Evolutionary conservation across 2,888 invertebrate genomes (phyloP).

Genomic region (Sialis lutaria): DNA sequence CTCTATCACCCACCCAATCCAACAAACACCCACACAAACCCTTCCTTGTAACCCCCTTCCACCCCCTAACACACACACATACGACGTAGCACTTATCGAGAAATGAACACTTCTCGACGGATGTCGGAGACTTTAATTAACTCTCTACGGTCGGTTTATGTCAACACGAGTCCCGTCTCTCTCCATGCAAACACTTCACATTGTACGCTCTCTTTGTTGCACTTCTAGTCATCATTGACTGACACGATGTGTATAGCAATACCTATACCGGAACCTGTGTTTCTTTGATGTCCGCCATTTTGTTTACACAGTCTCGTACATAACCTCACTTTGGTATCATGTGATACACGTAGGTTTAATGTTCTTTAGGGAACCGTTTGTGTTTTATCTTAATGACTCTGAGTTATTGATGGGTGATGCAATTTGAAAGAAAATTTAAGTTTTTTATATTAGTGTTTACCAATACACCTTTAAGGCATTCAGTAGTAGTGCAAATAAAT

Average conservation of each 20-base stretch:
- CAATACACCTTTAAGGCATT: no score
- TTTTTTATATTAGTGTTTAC: no score
- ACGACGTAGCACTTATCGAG: slow-evolving; percentile 17
- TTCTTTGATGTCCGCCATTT: neutral
- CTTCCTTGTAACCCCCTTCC: slow-evolving; percentile 3
- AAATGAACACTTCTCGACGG: slow-evolving; percentile 23
- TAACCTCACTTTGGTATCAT: neutral
- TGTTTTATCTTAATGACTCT: no score
- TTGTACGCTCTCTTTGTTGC: neutral
- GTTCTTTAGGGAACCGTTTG: no score
- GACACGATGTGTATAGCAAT: neutral
- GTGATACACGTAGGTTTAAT: no score
- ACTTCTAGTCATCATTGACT: neutral
- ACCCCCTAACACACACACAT: slow-evolving; percentile 4
- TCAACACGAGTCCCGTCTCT: slow-evolving; percentile 19
- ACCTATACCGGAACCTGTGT: neutral
- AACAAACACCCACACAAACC: slow-evolving; percentile 6
- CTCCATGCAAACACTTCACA: neutral
- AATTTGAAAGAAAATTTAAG: no score
- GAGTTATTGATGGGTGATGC: no score
- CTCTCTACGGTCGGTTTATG: slow-evolving; percentile 18
- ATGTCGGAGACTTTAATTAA: slow-evolving; percentile 20
- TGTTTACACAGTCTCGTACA: neutral
- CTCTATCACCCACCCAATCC: neutral
- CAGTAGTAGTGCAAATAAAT: no score